Base-by-base conservation (phyloP, 1,140 invertebrate genomes). In the Telenomus remus region DNA sequence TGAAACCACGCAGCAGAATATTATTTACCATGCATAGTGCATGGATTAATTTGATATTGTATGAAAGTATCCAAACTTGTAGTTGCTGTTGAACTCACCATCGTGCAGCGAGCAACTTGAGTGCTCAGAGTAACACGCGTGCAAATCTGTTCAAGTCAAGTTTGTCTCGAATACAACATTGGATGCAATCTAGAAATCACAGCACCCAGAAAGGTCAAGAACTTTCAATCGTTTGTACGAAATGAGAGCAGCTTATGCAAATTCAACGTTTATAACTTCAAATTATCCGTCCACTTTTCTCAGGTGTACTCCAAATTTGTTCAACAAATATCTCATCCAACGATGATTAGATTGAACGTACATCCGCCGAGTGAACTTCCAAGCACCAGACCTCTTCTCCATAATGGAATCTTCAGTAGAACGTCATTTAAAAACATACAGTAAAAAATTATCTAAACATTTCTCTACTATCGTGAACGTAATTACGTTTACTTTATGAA, bases 71-170 rank as follows among this genome's bases (percentile, higher is more conserved):
- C 43, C 34, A 35, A 12, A 57, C 34, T 27, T 50, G 69, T 63
- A 6, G 57, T 39, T 68, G 63, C 57, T 68, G 63, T 61, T 56
- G 51, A 59, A 51, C 64, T 59, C 54, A n/a, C 43, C 48, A 49
- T 43, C 59, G 54, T 75, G 72, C 61, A 57, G 47, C 48, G 53
- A 69, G 54, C 50, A 75, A 64, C 72, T 69, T 75, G 37, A 59
- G 64, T 69, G 59, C 64, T 75, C 69, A 69, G 42, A 75, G 59
- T 75, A 75, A 75, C 72, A 64, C 72, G 56, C 72, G 59, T 63
- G 64, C 59, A 75, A 75, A 75, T 75, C 63, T 68, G 63, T 64
- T 69, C 64, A 46, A 49, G 42, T 53, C 16, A 69, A 75, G 72
- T 69, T 75, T 75, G 64, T 42, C 46, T 56, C 35, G 35, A 53